Conservation (phyloP, 2,797 vertebrate genomes). For the Falco cherrug region DNA sequence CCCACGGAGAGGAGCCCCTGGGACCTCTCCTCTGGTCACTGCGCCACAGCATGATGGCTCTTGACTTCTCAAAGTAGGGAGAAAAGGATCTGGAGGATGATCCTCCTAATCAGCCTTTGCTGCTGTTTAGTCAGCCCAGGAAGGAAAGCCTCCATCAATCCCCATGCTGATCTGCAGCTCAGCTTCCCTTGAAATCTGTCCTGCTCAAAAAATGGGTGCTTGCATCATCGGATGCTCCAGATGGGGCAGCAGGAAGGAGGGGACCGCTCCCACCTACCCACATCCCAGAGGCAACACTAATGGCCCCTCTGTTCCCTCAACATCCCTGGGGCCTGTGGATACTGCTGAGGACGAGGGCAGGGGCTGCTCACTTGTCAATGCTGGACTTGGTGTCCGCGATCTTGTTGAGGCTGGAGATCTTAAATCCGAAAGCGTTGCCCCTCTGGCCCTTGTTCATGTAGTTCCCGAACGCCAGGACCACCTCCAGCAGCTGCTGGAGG, state of each 20-base stretch:
- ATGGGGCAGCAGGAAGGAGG: neutral
- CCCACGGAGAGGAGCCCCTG: neutral
- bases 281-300: neutral
- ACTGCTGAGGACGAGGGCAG: neutral
- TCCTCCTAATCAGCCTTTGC: neutral
- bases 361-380: conserved; percentile 89
- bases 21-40: neutral
- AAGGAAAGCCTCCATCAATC: neutral
- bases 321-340: rapidly evolving
- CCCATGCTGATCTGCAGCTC: neutral
- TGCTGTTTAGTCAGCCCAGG: neutral
- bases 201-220: neutral
- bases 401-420: conserved; percentile 94
- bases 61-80: neutral
- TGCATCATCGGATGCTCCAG: neutral
- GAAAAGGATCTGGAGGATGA: neutral
- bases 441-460: conserved; percentile 98
- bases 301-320: neutral
- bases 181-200: neutral
- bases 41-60: neutral
- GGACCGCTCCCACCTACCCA: neutral
- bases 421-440: conserved; percentile 93
- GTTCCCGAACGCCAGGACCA: conserved; percentile 94
- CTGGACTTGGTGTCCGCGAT: conserved; percentile 95
- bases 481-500: conserved; percentile 94